These are phyloP conservation scores for Lacerta viridis DNA, from an alignment of 2,797 vertebrate species.

Conservation along the genomic window DNA sequence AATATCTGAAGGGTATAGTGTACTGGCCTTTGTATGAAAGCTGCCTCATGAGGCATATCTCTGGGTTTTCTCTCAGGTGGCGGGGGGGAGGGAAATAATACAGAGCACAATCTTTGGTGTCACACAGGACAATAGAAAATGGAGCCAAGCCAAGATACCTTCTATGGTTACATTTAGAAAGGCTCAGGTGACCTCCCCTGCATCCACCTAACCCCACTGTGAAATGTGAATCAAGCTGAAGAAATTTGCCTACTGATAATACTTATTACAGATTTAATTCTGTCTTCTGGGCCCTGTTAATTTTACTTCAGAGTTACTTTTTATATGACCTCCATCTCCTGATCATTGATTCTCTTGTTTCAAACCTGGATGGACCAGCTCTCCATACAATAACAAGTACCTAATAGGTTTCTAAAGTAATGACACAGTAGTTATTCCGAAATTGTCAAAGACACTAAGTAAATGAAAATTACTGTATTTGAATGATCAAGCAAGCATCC, in stretches of 20 bases:
- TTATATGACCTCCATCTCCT: slow-evolving; percentile 51
- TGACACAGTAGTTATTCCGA: slow-evolving; percentile 62
- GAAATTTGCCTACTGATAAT: slow-evolving; percentile 37
- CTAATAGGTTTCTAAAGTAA: slow-evolving; percentile 70
- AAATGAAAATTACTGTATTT: slow-evolving; percentile 69
- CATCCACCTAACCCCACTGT: slow-evolving; percentile 29
- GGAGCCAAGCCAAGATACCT: neutral
- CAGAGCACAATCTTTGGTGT: neutral
- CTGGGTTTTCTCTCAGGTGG: slow-evolving; percentile 1
- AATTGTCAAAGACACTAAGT: slow-evolving; percentile 68
- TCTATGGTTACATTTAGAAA: slow-evolving; percentile 7
- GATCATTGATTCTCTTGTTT: slow-evolving; percentile 63
- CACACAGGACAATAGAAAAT: slow-evolving; percentile 5
- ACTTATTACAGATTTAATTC: slow-evolving; percentile 47
- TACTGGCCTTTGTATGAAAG: neutral
- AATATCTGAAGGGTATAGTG: neutral
- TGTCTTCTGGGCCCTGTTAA: slow-evolving; percentile 51
- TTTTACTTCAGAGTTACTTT: slow-evolving; percentile 61
- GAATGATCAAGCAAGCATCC: slow-evolving; percentile 67
- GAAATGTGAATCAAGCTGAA: slow-evolving; percentile 34
- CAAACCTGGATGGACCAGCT: slow-evolving; percentile 64
- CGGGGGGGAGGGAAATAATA: neutral
- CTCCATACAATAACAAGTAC: slow-evolving; percentile 63
- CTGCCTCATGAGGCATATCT: neutral
- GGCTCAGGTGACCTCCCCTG: slow-evolving; percentile 50